Evolutionary conservation across 2,113 vertebrate species (phyloP).

Genomic region (Charadrius vociferus): DNA sequence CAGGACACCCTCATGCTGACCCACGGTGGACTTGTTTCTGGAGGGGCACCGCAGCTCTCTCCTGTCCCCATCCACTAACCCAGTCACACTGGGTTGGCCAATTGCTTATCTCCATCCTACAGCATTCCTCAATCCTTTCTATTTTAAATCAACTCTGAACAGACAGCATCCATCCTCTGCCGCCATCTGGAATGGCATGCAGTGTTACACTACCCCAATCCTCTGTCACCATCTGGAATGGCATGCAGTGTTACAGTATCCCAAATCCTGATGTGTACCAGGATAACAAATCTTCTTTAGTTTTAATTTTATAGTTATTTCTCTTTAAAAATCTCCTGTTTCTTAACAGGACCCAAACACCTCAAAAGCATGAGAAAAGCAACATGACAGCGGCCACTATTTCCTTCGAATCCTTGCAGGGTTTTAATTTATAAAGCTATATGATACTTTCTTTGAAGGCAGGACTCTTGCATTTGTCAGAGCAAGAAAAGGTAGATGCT

Average conservation of each 20-base stretch:
- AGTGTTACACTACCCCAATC: background rate
- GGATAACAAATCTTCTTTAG: background rate
- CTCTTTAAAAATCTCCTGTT: background rate
- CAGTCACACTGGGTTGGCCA: background rate
- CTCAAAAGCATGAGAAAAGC: background rate
- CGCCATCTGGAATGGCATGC: background rate
- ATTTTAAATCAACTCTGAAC: background rate
- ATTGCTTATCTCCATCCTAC: background rate
- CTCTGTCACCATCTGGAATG: background rate
- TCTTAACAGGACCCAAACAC: background rate
- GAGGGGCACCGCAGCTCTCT: background rate
- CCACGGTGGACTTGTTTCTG: fast-evolving
- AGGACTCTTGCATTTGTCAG: background rate
- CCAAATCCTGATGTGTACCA: background rate
- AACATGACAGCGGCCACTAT: background rate
- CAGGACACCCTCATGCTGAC: background rate
- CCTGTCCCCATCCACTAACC: background rate
- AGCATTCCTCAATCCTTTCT: background rate
- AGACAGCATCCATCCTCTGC: background rate
- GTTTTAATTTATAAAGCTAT: background rate
- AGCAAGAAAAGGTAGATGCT: conserved; percentile 25
- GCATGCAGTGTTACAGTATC: background rate
- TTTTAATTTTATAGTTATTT: background rate
- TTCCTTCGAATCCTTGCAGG: background rate
- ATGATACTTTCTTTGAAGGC: conserved; percentile 1